phyloP scores from a whole-genome alignment of 2,888 invertebrate genomes.

The Leptopilina syphax region DNA sequence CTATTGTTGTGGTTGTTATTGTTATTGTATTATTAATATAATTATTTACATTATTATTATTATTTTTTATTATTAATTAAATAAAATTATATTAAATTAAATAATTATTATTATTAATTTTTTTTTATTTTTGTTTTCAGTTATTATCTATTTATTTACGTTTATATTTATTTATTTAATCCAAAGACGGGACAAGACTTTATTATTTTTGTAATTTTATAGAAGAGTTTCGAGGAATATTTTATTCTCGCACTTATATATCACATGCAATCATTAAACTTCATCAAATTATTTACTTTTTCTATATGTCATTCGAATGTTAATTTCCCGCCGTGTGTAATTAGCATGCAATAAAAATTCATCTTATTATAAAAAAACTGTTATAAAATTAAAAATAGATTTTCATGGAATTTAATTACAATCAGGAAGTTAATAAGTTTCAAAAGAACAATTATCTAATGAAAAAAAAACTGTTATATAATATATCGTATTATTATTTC shows the following conservation, averaged over 20 bases:
- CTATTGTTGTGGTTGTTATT: too few species aligned
- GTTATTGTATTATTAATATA: too few species aligned
- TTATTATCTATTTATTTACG: too few species aligned
- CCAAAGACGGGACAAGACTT: too few species aligned
- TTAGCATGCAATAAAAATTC: not conserved
- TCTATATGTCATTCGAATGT: not conserved
- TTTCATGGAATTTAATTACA: constrained; percentile 3
- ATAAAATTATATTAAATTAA: too few species aligned
- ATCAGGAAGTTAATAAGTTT: constrained; percentile 8
- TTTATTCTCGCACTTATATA: too few species aligned
- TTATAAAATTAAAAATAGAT: constrained; percentile 6
- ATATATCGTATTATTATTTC: not conserved
- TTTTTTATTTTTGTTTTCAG: too few species aligned
- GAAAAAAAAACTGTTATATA: not conserved
- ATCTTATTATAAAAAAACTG: constrained; percentile 7
- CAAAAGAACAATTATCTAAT: not conserved
- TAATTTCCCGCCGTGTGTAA: not conserved
- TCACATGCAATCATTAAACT: not conserved
- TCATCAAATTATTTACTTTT: not conserved
- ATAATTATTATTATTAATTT: too few species aligned
- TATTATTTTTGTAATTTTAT: not conserved
- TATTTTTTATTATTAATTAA: too few species aligned
- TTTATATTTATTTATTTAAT: too few species aligned
- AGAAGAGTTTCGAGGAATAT: not conserved
- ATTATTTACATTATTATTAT: too few species aligned